Conservation (phyloP, 2,888 invertebrate genomes). For the Watsonalla binaria region DNA sequence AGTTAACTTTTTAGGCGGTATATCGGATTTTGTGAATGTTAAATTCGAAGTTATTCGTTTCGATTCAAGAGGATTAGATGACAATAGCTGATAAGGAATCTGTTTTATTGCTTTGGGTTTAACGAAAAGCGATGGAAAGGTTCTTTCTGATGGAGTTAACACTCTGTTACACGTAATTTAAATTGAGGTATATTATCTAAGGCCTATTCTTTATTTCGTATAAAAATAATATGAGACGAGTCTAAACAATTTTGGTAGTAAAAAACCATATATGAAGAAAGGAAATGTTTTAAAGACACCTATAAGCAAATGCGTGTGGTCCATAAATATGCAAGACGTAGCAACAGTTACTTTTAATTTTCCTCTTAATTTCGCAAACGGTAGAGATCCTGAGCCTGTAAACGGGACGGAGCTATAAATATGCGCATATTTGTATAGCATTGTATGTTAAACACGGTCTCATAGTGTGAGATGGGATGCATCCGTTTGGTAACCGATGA, state of each 20-base stretch:
- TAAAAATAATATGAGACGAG: not conserved
- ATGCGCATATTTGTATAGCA: slow-evolving; percentile 59
- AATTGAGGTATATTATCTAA: not conserved
- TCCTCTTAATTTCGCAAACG: slow-evolving; percentile 46
- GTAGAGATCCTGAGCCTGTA: slow-evolving; percentile 24
- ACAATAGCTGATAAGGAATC: slow-evolving; percentile 38
- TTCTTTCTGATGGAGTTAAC: slow-evolving; percentile 27
- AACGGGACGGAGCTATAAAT: slow-evolving; percentile 42
- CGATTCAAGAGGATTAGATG: slow-evolving; percentile 45
- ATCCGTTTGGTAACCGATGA: slow-evolving; percentile 59
- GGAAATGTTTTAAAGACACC: not conserved
- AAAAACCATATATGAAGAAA: not conserved
- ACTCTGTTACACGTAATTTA: slow-evolving; percentile 11
- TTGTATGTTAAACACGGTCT: slow-evolving; percentile 58
- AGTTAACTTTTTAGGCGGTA: slow-evolving; percentile 32
- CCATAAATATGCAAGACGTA: slow-evolving; percentile 42
- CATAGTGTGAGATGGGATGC: slow-evolving; percentile 49
- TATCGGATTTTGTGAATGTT: slow-evolving; percentile 50
- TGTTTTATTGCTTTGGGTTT: slow-evolving; percentile 46
- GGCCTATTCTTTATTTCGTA: not conserved
- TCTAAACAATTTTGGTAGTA: not conserved
- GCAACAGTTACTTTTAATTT: slow-evolving; percentile 39
- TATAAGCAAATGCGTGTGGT: slow-evolving; percentile 6
- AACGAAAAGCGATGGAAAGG: slow-evolving; percentile 40
- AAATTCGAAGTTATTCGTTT: slow-evolving; percentile 30